phyloP scores from a whole-genome alignment of 2,113 vertebrate genomes.

The Ciconia boyciana region DNA sequence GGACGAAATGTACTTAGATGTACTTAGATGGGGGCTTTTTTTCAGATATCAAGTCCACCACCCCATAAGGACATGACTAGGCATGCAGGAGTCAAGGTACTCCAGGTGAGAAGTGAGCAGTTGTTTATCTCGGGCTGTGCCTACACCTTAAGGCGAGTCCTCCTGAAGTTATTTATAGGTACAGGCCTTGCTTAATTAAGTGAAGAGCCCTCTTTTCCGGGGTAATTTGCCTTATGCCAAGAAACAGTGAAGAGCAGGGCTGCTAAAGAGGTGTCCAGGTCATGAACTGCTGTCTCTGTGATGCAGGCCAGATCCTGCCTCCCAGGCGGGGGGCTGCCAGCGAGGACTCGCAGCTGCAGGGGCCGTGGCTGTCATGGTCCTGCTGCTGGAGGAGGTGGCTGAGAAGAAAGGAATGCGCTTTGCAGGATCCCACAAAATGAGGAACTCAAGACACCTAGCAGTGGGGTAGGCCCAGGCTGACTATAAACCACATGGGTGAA shows the following conservation, averaged over 20 bases:
- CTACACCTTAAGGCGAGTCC: background rate
- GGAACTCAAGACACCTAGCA: rapidly evolving
- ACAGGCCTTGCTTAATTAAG: background rate
- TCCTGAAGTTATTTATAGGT: no score
- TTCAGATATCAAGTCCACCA: rapidly evolving
- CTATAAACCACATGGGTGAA: background rate
- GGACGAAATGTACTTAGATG: rapidly evolving
- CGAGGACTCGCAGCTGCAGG: background rate
- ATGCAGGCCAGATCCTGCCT: background rate
- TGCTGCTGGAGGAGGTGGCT: background rate
- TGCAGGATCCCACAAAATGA: background rate
- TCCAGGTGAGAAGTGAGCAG: background rate
- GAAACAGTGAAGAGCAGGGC: background rate
- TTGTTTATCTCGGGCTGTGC: background rate
- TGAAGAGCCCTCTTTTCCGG: background rate
- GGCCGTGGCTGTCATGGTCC: rapidly evolving
- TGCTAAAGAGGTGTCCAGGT: background rate
- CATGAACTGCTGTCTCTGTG: background rate
- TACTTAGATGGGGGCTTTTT: background rate
- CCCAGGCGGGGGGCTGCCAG: background rate
- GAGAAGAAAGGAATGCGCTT: background rate
- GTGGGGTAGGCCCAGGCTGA: background rate
- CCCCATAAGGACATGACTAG: rapidly evolving
- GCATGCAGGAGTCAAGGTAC: rapidly evolving
- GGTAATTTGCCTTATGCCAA: background rate